These are phyloP conservation scores for Gymnoscopelus microlampas DNA, from an alignment of 2,797 vertebrate species.

Conservation along the genomic window DNA sequence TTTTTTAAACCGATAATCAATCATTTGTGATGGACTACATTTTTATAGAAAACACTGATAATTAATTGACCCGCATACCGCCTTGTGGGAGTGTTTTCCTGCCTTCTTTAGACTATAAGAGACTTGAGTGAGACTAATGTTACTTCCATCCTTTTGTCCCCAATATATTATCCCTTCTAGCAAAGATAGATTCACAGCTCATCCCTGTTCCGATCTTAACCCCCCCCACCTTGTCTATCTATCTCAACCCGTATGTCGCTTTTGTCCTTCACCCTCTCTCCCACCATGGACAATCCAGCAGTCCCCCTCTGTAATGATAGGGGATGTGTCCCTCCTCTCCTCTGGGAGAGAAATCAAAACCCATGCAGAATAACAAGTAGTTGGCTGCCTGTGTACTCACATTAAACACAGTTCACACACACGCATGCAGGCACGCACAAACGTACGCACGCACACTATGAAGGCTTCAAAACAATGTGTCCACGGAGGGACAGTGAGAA, in stretches of 20 bases:
- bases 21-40: too few species aligned
- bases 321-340: slow-evolving; percentile 67
- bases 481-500: too few species aligned
- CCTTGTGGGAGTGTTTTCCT: too few species aligned
- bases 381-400: slow-evolving; percentile 50
- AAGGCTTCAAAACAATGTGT: too few species aligned
- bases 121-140: too few species aligned
- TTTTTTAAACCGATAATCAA: too few species aligned
- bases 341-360: slow-evolving; percentile 73
- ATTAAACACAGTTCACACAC: slow-evolving; percentile 36
- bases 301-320: slow-evolving; percentile 66
- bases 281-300: slow-evolving; percentile 38
- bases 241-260: slow-evolving; percentile 17
- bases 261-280: slow-evolving; percentile 37
- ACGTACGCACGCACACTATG: slow-evolving; percentile 5
- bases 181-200: too few species aligned
- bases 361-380: slow-evolving; percentile 77
- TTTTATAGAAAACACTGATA: too few species aligned
- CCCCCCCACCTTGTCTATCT: slow-evolving; percentile 5
- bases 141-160: not conserved
- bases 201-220: not conserved
- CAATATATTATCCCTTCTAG: not conserved
- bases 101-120: too few species aligned
- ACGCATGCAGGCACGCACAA: not conserved
- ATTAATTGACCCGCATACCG: too few species aligned